These are phyloP conservation scores for Mugil cephalus DNA, from an alignment of 2,113 vertebrate genomes.

Conservation along the genomic window DNA sequence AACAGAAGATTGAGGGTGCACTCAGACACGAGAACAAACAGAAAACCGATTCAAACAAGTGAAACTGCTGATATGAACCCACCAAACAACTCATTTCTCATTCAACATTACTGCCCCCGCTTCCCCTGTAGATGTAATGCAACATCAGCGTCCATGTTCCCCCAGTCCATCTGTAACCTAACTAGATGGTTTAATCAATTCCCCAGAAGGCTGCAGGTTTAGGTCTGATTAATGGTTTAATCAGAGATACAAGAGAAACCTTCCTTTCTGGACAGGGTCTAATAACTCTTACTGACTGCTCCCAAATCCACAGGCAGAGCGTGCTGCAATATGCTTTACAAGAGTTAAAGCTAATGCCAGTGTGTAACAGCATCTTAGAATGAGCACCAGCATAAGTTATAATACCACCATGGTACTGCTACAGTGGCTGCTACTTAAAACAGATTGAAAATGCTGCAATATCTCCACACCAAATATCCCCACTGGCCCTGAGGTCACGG, in stretches of 20 bases:
- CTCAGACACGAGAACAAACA: neutral
- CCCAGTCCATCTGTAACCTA: constrained; percentile 51
- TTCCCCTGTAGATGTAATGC: constrained; percentile 33
- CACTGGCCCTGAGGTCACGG: neutral
- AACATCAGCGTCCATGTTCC: constrained; percentile 39
- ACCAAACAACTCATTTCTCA: constrained; percentile 38
- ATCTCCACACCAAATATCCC: neutral
- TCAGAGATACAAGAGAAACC: constrained; percentile 61
- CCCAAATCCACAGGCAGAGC: constrained; percentile 16
- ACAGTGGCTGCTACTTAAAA: neutral
- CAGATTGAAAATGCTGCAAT: neutral
- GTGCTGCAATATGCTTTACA: constrained; percentile 1
- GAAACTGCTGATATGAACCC: constrained; percentile 30
- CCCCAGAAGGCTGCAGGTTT: constrained; percentile 49
- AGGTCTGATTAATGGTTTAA: constrained; percentile 75
- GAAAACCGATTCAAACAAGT: neutral
- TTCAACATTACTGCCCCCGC: constrained; percentile 3
- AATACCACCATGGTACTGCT: neutral
- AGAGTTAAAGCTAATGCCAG: constrained; percentile 8
- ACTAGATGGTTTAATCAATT: constrained; percentile 74
- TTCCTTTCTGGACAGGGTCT: constrained; percentile 24
- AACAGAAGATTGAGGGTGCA: neutral
- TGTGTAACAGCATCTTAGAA: neutral
- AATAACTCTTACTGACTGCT: constrained; percentile 43
- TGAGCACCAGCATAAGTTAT: neutral